Evolutionary conservation across 2,797 vertebrate species (phyloP).

Genomic region (Macropus fuliginosus): DNA sequence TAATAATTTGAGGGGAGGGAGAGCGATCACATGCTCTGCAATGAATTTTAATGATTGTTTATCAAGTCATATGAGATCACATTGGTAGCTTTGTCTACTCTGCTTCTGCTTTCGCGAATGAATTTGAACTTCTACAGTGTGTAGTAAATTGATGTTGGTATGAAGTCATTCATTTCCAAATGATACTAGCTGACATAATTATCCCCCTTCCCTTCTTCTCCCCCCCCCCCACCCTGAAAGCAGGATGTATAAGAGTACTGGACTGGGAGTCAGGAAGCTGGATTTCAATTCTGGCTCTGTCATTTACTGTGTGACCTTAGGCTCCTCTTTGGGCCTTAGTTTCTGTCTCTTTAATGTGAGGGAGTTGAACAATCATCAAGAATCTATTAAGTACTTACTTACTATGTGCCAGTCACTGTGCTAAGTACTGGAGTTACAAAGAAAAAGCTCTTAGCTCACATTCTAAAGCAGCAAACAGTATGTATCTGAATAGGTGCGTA

Average conservation of each 20-base stretch:
- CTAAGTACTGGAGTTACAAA: neutral
- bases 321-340: neutral
- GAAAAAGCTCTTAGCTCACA: neutral
- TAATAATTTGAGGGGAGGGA: slow-evolving; percentile 72
- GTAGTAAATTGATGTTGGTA: neutral
- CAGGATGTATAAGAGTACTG: neutral
- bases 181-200: neutral
- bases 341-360: slow-evolving; percentile 27
- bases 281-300: slow-evolving; percentile 28
- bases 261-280: neutral
- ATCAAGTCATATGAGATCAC: slow-evolving; percentile 72
- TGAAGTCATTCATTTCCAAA: slow-evolving; percentile 45
- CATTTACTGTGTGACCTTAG: slow-evolving; percentile 14
- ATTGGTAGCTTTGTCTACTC: slow-evolving; percentile 72
- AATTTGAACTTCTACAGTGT: slow-evolving; percentile 66
- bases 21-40: slow-evolving; percentile 73
- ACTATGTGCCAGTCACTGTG: neutral
- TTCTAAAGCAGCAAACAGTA: neutral
- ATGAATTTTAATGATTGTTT: slow-evolving; percentile 79
- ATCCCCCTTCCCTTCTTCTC: too few species aligned
- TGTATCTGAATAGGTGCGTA: neutral
- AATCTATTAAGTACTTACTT: slow-evolving; percentile 1
- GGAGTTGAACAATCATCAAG: slow-evolving; percentile 3
- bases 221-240: neutral
- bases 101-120: slow-evolving; percentile 54